phyloP scores from a whole-genome alignment of 2,888 invertebrate species.

The Pantelozetes paolii region DNA sequence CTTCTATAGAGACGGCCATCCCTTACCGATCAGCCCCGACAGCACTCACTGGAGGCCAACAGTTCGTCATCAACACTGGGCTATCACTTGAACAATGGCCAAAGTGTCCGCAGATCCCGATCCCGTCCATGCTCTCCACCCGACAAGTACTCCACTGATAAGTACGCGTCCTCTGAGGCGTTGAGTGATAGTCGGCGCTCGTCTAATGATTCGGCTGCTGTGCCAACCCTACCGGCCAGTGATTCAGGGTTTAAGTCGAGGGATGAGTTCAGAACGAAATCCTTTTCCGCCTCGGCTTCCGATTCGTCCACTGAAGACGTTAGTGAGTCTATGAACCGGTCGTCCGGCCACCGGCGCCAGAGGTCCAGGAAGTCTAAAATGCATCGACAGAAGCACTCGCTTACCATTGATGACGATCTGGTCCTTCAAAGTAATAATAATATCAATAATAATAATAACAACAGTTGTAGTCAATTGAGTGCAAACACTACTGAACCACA shows the following conservation, averaged over 20 bases:
- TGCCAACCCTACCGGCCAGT: conserved; percentile 1
- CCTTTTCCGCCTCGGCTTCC: conserved; percentile 30
- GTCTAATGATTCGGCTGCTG: neutral
- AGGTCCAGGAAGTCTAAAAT: neutral
- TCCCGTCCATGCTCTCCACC: conserved; percentile 24
- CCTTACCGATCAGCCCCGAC: conserved; percentile 24
- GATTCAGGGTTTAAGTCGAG: conserved; percentile 22
- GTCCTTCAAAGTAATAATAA: conserved; percentile 26
- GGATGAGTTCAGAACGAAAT: conserved; percentile 31
- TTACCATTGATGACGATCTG: conserved; percentile 19
- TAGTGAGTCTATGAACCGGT: neutral
- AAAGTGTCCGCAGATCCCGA: neutral
- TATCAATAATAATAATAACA: conserved; percentile 22
- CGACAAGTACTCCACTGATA: neutral
- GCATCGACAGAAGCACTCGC: conserved; percentile 21
- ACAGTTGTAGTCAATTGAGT: neutral
- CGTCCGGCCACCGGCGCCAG: neutral
- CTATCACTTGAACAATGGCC: neutral
- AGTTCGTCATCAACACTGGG: neutral
- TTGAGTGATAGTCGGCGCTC: conserved; percentile 17
- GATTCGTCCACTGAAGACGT: conserved; percentile 24
- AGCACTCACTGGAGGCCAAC: conserved; percentile 10
- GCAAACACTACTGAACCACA: neutral
- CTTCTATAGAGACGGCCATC: conserved; percentile 14
- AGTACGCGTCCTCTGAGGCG: conserved; percentile 8